Percentiles rank a stretch among this genome's conserved stretches.
These are phyloP conservation scores for Whitmania pigra DNA, from an alignment of 1,140 invertebrate species.

Conservation along the genomic window DNA sequence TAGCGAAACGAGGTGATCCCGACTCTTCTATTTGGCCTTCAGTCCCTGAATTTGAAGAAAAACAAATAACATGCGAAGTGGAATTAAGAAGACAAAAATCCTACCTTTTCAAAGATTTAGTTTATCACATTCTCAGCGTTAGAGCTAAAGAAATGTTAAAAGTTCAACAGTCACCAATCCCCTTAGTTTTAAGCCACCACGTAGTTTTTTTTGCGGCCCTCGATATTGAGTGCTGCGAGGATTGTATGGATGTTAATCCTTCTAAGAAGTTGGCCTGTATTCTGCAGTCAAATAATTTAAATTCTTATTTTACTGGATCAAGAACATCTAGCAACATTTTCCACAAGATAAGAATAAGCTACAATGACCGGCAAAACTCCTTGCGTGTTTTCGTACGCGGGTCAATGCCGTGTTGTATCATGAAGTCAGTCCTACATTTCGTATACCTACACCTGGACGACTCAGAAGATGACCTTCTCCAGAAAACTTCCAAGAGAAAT, in stretches of 20 bases:
- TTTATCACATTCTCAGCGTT: constrained; percentile 11
- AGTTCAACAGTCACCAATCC: constrained; percentile 17
- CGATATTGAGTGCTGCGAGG: constrained; percentile 22
- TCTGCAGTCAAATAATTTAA: too few species aligned
- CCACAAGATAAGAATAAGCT: constrained; percentile 20
- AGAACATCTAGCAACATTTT: constrained; percentile 15
- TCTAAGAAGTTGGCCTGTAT: neutral
- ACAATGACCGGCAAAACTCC: neutral
- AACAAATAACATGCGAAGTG: constrained; percentile 25
- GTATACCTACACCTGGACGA: constrained; percentile 23
- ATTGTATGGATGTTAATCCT: constrained; percentile 17
- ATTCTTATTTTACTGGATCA: neutral
- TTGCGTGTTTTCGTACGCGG: constrained; percentile 18
- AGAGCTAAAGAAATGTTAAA: constrained; percentile 14
- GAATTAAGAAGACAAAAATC: constrained; percentile 4
- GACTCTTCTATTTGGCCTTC: constrained; percentile 20
- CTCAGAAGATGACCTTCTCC: constrained; percentile 12
- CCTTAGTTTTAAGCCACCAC: constrained; percentile 22
- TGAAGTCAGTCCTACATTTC: constrained; percentile 21
- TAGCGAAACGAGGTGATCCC: constrained; percentile 17
- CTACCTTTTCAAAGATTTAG: constrained; percentile 20
- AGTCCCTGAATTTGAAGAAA: constrained; percentile 22
- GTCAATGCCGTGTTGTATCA: constrained; percentile 21
- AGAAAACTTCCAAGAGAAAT: neutral
- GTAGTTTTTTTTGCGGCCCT: constrained; percentile 17